These are phyloP conservation scores for Girardinichthys multiradiatus DNA, from an alignment of 2,113 vertebrate species.

Conservation along the genomic window DNA sequence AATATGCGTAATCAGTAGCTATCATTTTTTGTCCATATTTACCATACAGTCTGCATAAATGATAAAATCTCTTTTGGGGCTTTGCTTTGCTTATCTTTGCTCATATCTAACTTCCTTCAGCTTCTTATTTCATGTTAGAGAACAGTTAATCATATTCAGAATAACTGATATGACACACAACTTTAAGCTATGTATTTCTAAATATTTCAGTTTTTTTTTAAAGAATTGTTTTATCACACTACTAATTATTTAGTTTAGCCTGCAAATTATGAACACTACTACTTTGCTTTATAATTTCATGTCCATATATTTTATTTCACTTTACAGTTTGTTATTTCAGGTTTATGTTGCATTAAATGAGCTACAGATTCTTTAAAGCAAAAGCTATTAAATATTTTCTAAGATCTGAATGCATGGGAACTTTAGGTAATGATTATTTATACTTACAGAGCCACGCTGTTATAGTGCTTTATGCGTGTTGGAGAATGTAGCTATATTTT, in stretches of 20 bases:
- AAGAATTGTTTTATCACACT: too few species aligned
- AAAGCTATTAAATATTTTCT: slow-evolving; percentile 1
- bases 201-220: too few species aligned
- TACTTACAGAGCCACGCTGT: not conserved
- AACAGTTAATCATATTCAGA: not conserved
- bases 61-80: not conserved
- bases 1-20: not conserved
- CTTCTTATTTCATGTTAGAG: not conserved
- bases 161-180: too few species aligned
- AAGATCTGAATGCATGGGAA: slow-evolving; percentile 7
- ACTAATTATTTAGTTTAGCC: too few species aligned
- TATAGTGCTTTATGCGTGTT: not conserved
- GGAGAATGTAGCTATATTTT: not conserved
- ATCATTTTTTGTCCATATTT: not conserved
- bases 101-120: not conserved
- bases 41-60: not conserved
- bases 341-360: not conserved
- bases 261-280: not conserved
- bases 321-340: not conserved
- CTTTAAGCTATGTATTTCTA: too few species aligned
- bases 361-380: slow-evolving; percentile 1
- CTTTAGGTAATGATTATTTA: not conserved
- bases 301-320: too few species aligned
- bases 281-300: too few species aligned
- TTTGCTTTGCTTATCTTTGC: not conserved